Conservation (phyloP, 2,888 invertebrate species). For the Drosophila aldrichi region DNA sequence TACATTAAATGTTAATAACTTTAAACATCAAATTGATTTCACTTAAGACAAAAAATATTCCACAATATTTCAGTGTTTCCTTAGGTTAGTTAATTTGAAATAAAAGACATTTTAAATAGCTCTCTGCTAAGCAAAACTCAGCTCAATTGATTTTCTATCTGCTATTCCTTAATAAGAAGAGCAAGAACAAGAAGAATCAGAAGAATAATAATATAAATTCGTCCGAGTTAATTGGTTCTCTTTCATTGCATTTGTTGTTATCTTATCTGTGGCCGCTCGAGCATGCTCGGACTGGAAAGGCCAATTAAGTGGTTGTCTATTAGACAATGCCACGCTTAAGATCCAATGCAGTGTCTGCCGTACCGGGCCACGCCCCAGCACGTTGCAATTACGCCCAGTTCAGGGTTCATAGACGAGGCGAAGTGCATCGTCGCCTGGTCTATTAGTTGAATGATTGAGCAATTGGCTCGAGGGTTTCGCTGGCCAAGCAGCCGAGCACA, state of each 20-base stretch:
- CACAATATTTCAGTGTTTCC: not conserved
- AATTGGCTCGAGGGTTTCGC: conserved; percentile 54
- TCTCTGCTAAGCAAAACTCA: not conserved
- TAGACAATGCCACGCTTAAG: conserved; percentile 11
- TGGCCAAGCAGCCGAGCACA: not conserved
- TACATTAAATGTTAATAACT: too few species aligned
- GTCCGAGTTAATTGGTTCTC: not conserved
- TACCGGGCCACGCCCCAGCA: conserved; percentile 46
- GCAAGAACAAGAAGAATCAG: not conserved
- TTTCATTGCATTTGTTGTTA: conserved; percentile 14
- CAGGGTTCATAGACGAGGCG: not conserved
- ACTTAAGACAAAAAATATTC: too few species aligned
- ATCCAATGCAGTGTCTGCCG: conserved; percentile 6
- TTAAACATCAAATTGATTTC: too few species aligned
- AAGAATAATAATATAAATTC: conserved; percentile 4
- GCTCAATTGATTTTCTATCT: not conserved
- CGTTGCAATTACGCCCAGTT: conserved; percentile 47
- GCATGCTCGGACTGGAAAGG: conserved; percentile 14
- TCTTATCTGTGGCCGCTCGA: conserved; percentile 8
- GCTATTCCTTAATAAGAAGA: not conserved
- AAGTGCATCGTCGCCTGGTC: conserved; percentile 40
- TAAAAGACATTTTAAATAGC: not conserved
- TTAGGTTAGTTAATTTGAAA: not conserved
- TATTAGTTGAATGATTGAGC: conserved; percentile 69
- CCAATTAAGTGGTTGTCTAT: conserved; percentile 64